These are phyloP conservation scores for Palythoa grandis DNA, from an alignment of 92 coral and sea anemone species.

Conservation along the genomic window DNA sequence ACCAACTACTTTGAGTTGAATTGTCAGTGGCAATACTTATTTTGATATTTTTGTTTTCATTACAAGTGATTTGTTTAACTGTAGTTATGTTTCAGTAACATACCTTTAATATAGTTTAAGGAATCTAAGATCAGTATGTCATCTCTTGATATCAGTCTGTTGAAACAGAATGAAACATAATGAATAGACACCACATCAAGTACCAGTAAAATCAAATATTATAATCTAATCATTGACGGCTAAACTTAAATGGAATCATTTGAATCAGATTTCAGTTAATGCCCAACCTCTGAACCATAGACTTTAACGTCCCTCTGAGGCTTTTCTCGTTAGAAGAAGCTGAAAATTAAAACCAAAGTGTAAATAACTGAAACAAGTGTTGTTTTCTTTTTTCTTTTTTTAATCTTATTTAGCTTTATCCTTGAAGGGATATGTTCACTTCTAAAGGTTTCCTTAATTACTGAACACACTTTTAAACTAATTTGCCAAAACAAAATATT, in stretches of 20 bases:
- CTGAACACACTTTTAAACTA: too few relatives aligned
- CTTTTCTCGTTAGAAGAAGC: conserved; percentile 88
- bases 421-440: too few relatives aligned
- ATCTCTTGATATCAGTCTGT: conserved; percentile 93
- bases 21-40: too few relatives aligned
- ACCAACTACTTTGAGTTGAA: too few relatives aligned
- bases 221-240: not conserved
- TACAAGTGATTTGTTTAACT: too few relatives aligned
- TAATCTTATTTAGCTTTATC: too few relatives aligned
- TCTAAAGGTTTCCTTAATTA: too few relatives aligned
- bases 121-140: conserved; percentile 88
- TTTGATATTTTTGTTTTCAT: too few relatives aligned
- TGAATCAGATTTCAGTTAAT: not conserved
- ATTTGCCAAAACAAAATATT: too few relatives aligned
- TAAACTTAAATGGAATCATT: not conserved
- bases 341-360: conserved; percentile 11
- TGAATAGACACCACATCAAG: not conserved
- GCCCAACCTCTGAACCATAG: conserved; percentile 88
- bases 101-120: conserved; percentile 95
- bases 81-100: not conserved
- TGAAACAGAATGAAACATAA: not conserved
- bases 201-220: not conserved
- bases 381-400: too few relatives aligned
- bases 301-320: conserved; percentile 82
- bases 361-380: too few relatives aligned